A percentile compares a stretch with the other conserved stretches of the same genome.
These are phyloP conservation scores for Emydoidea blandingii DNA, from an alignment of 2,797 vertebrate genomes.

Conservation along the genomic window DNA sequence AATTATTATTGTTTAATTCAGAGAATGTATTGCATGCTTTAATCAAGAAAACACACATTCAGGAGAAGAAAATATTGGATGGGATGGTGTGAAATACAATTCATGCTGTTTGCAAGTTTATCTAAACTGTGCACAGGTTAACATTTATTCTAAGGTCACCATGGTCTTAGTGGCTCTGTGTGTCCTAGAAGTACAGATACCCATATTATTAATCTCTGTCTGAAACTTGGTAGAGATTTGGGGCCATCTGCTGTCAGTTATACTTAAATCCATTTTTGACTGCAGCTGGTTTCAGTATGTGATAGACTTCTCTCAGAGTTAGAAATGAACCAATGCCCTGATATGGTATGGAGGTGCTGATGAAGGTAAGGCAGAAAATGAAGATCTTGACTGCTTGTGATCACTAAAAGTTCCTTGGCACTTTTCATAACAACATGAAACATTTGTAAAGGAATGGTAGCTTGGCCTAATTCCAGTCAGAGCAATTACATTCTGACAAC, in stretches of 20 bases:
- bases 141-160: constrained; percentile 28
- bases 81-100: background rate
- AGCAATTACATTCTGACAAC: constrained; percentile 60
- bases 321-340: constrained; percentile 24
- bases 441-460: constrained; percentile 52
- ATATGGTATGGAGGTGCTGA: background rate
- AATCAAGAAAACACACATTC: background rate
- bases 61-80: background rate
- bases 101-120: background rate
- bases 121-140: constrained; percentile 5
- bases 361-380: background rate
- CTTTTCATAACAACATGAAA: constrained; percentile 46
- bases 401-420: constrained; percentile 51
- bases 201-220: constrained; percentile 68
- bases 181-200: background rate
- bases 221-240: constrained; percentile 63
- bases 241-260: constrained; percentile 69
- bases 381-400: constrained; percentile 7
- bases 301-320: constrained; percentile 22
- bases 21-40: background rate
- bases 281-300: constrained; percentile 15
- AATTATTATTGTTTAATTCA: background rate
- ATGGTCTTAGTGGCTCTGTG: constrained; percentile 38
- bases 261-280: constrained; percentile 54
- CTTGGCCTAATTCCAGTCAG: constrained; percentile 52